Evolutionary conservation across 2,888 invertebrate species (phyloP), one percentile per base, ranked within the genome.

Genomic region (Drosophila setosimentum): DNA sequence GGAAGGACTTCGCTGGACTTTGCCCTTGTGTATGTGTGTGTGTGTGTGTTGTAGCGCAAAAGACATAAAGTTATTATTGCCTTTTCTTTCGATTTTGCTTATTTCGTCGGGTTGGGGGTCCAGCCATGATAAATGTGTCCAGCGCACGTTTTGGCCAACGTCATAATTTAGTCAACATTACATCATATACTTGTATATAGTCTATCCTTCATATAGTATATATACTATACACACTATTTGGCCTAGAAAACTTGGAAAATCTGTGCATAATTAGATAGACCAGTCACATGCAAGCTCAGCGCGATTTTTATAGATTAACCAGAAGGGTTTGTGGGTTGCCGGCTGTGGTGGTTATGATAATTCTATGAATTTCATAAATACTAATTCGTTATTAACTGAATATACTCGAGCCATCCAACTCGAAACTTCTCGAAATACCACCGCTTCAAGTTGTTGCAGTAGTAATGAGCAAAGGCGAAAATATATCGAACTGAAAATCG

Each of bases 1-100:
- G 51, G 45, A 55, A 62, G 61, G 57, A 76, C 58, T 64, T 60
- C 33, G 30, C 50, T 32, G 58, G 67, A 58, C 63, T 50, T 45
- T 57, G n/a, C 8, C 6, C 10, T 27, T 35, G n/a, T 29, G n/a
- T 40, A 16, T 50, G 35, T 35, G 16, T 33, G 6, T 50, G 57
- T 66, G 40, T 70, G 74, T 53, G 55, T 55, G 67, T 54, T 72
- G 69, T 59, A 55, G 66, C 69, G 50, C 59, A 72, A 88, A 88
- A 88, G 90, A 87, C 87, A 87, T 87, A 87, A 87, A 87, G 87
- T 87, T 87, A 89, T 87, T 87, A 87, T 87, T 88, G 87, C 87
- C 66, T 85, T 74, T 76, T 45, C 45, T 45, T 55, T 65, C 65
- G 64, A 70, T 84, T 55, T 49, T 51, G 50, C 48, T 48, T 42